Evolutionary conservation across 2,113 vertebrate species (phyloP), one percentile per base, ranked within the genome.

Genomic region (Ophthalmolycus amberensis): DNA sequence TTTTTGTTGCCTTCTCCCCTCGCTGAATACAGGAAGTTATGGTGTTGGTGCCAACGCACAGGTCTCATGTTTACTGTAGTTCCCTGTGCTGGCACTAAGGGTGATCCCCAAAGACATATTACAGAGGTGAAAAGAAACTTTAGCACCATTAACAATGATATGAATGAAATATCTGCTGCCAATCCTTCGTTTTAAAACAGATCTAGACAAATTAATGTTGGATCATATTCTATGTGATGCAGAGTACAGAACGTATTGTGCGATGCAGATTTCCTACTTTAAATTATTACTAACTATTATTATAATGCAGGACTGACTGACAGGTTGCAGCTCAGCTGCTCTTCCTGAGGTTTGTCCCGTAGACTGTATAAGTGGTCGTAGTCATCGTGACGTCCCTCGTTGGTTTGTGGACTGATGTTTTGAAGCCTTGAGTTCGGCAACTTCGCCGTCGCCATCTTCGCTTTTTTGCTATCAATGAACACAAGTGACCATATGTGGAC

Each of bases 1-100:
- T n/a, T 93, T 90, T 84, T 89, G 92, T 94, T 54, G 75, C 91
- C 89, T 89, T 93, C 82, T 86, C 81, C 91, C 85, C 90, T 85
- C 32, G 84, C 81, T 87, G 69, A 85, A 90, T 82, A 50, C 91
- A 94, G 94, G 92, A 94, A 95, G 91, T 84, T 56, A 72, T 85
- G 7, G 58, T 60, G 69, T 75, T 46, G 69, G 77, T 84, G 78
- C 68, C 85, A 58, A 82, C 54, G 75, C 22, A 9, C 50, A 52
- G 63, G 88, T 66, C 37, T 89, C 72, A 12, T 32, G 75, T 91
- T 88, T 84, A 75, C 87, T 48, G 63, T 14, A 1, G 77, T 15
- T 76, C 63, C 82, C 63, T 16, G n/a, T 14, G 25, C 56, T 67
- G 84, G 77, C 29, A 56, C 77, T n/a, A 14, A 68, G 22, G 4